These are phyloP conservation scores for Zaprionus vittiger DNA, from an alignment of 1,140 invertebrate genomes.

Conservation along the genomic window DNA sequence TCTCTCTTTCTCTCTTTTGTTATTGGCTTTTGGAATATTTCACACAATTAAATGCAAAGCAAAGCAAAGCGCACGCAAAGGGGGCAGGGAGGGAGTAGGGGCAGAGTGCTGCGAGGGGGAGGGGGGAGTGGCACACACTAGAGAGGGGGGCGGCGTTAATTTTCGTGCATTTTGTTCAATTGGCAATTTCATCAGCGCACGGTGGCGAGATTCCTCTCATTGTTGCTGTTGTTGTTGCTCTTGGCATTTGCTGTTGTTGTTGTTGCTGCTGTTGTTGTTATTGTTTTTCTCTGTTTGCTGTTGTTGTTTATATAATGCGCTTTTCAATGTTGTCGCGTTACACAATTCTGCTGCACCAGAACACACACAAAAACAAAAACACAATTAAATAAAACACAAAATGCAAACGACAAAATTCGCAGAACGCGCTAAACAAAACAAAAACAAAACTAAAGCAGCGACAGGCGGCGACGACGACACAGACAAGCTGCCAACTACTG, in stretches of 20 bases:
- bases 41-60: constrained; percentile 74
- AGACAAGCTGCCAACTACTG: not conserved
- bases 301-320: constrained; percentile 42
- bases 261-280: constrained; percentile 17
- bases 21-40: constrained; percentile 43
- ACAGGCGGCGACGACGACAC: not conserved
- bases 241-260: constrained; percentile 12
- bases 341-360: constrained; percentile 7
- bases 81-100: not conserved
- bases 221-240: constrained; percentile 10
- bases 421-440: constrained; percentile 2
- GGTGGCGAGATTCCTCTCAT: constrained; percentile 21
- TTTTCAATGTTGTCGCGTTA: constrained; percentile 42
- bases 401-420: not conserved
- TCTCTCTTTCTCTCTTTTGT: not conserved
- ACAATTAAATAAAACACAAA: not conserved
- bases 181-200: constrained; percentile 34
- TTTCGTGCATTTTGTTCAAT: constrained; percentile 49
- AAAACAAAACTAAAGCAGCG: not conserved
- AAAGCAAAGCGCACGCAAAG: constrained; percentile 32
- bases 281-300: constrained; percentile 15
- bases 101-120: not conserved
- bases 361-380: not conserved
- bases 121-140: not conserved
- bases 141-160: constrained; percentile 33